phyloP scores from a whole-genome alignment of 2,113 vertebrate genomes.

The Microcebus lehilahytsara region DNA sequence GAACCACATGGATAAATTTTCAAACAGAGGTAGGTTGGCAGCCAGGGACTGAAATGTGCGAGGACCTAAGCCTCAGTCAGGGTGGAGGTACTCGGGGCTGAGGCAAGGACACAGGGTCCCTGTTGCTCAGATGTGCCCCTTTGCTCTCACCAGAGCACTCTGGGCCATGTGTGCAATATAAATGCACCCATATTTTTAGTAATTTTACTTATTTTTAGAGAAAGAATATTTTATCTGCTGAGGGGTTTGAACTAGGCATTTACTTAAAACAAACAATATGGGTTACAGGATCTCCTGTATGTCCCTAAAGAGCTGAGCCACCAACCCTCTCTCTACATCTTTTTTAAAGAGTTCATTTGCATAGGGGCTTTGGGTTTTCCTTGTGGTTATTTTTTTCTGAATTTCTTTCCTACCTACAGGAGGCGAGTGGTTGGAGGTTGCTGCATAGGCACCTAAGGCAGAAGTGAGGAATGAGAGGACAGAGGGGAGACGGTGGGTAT shows the following conservation, averaged over 20 bases:
- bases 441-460: not conserved
- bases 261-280: not conserved
- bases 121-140: not conserved
- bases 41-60: not conserved
- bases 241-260: not conserved
- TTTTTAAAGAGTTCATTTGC: not conserved
- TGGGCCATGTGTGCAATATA: not conserved
- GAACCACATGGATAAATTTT: not conserved
- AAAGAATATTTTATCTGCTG: not conserved
- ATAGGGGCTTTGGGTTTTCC: not conserved
- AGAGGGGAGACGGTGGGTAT: not conserved
- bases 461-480: not conserved
- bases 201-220: not conserved
- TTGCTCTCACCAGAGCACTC: not conserved
- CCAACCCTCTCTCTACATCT: not conserved
- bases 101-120: not conserved
- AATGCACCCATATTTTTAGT: not conserved
- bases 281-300: not conserved
- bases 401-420: not conserved
- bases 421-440: not conserved
- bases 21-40: not conserved
- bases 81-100: not conserved
- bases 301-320: not conserved
- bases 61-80: too few relatives aligned
- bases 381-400: not conserved